phyloP scores from a whole-genome alignment of 2,888 invertebrate species.

The Ischnus inquisitorius region DNA sequence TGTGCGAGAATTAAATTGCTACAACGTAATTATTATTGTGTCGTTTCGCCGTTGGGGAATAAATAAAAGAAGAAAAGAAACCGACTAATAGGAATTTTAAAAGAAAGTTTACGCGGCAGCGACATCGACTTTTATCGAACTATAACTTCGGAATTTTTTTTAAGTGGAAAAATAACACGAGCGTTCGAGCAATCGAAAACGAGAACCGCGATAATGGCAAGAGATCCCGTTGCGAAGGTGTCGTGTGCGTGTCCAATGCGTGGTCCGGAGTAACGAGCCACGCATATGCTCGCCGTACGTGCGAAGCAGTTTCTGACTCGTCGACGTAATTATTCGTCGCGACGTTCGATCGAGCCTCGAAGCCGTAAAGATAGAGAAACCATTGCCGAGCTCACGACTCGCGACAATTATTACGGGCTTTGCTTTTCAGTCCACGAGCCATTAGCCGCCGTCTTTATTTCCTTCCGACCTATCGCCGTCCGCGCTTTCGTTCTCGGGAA shows the following conservation, averaged over 20 bases:
- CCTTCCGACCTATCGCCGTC: conserved; percentile 9
- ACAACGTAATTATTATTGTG: conserved; percentile 19
- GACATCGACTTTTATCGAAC: conserved; percentile 47
- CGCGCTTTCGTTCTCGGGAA: neutral
- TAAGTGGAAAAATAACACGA: conserved; percentile 19
- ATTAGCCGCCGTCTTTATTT: conserved; percentile 43
- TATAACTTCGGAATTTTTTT: conserved; percentile 24
- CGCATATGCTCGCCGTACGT: conserved; percentile 12
- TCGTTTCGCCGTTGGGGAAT: neutral
- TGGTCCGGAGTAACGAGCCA: conserved; percentile 41
- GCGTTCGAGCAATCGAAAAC: conserved; percentile 37
- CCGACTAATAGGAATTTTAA: conserved; percentile 15
- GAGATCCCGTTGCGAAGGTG: conserved; percentile 51
- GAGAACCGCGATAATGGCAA: conserved; percentile 54
- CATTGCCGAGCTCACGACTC: conserved; percentile 43
- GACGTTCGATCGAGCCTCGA: conserved; percentile 32
- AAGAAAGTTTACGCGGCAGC: neutral
- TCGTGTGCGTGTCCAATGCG: conserved; percentile 39
- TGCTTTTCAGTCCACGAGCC: conserved; percentile 16
- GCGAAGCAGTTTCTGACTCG: conserved; percentile 17
- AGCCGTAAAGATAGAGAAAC: conserved; percentile 57
- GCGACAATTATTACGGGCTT: conserved; percentile 57
- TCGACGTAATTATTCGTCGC: conserved; percentile 46
- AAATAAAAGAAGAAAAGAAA: neutral
- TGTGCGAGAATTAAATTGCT: conserved; percentile 24